These are phyloP conservation scores for Ctenodactylus gundi DNA, from an alignment of 2,113 vertebrate genomes.

Conservation along the genomic window DNA sequence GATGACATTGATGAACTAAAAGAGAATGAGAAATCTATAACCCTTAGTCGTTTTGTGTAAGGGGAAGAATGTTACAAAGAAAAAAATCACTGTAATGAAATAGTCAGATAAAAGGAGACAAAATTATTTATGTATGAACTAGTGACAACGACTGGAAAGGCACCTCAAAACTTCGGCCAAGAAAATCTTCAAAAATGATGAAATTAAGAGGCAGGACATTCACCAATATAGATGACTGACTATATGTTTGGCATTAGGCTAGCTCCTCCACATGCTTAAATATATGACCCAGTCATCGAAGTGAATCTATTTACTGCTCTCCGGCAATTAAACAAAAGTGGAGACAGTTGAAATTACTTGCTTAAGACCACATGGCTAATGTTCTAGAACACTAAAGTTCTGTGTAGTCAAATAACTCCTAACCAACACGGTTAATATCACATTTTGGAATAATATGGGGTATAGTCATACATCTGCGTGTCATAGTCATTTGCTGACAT, in stretches of 20 bases:
- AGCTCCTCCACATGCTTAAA: not conserved
- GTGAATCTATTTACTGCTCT: not conserved
- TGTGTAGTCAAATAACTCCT: not conserved
- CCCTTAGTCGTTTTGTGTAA: not conserved
- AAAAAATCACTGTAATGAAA: slow-evolving; percentile 28
- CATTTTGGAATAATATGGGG: not conserved
- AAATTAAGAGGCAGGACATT: not conserved
- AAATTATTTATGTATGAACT: slow-evolving; percentile 57
- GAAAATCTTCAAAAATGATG: not conserved
- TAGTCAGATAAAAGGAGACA: slow-evolving; percentile 3
- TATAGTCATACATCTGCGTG: not conserved
- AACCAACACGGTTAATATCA: not conserved
- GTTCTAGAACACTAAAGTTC: not conserved
- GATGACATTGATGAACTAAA: slow-evolving; percentile 40
- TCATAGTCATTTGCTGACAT: not conserved
- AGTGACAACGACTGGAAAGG: not conserved
- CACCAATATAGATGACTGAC: not conserved
- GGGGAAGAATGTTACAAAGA: not conserved
- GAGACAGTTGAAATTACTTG: not conserved
- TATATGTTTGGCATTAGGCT: not conserved
- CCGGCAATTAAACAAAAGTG: not conserved
- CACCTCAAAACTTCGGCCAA: slow-evolving; percentile 30
- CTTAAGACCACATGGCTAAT: not conserved
- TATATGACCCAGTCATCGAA: not conserved
- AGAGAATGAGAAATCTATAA: slow-evolving; percentile 44